These are phyloP conservation scores for Eupithecia subumbrata DNA, from an alignment of 2,888 invertebrate species.

Conservation along the genomic window DNA sequence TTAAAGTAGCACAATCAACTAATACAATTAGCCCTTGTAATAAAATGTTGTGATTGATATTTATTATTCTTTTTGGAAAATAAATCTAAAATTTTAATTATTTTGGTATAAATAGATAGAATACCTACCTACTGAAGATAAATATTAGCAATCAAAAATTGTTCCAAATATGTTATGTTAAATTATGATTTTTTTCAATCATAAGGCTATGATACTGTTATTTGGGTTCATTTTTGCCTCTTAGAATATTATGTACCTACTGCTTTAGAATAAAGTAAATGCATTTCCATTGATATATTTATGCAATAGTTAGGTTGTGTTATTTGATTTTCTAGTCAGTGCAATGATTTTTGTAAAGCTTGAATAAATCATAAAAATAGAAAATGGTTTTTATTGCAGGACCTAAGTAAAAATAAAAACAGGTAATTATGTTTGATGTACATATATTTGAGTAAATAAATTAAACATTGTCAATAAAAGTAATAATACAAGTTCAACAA, in stretches of 20 bases:
- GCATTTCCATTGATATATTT: conserved; percentile 57
- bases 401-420: not conserved
- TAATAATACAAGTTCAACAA: conserved; percentile 15
- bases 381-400: conserved; percentile 29
- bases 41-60: not conserved
- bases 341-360: conserved; percentile 78
- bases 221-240: not conserved
- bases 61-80: not conserved
- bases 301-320: conserved; percentile 59
- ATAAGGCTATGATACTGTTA: conserved; percentile 4
- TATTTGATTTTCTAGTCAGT: conserved; percentile 80
- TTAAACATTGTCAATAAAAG: conserved; percentile 13
- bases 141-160: not conserved
- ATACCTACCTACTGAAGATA: not conserved
- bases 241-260: conserved; percentile 33
- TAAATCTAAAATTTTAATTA: not conserved
- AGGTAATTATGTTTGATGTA: not conserved
- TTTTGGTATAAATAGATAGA: not conserved
- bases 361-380: conserved; percentile 72
- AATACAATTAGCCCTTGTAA: not conserved
- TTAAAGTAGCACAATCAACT: conserved; percentile 10
- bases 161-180: too few relatives aligned
- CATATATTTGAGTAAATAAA: conserved; percentile 21
- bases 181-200: not conserved
- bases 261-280: conserved; percentile 32